phyloP scores from a whole-genome alignment of 92 coral and sea anemone genomes.

The Pocillopora meandrina region DNA sequence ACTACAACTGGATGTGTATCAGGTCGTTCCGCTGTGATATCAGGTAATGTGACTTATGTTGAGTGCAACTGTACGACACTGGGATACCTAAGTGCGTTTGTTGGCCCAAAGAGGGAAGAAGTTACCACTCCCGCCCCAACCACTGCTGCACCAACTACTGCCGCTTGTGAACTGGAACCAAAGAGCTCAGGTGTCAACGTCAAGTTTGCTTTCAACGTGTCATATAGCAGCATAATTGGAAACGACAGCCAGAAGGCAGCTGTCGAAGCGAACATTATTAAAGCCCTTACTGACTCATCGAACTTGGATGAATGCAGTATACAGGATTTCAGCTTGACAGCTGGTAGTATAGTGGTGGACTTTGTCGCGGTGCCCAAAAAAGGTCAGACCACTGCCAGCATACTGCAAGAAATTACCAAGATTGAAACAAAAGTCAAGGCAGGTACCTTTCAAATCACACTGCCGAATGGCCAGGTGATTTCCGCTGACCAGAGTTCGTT shows the following conservation, averaged over 20 bases:
- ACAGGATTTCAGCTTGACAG: conserved; percentile 32
- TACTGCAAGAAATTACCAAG: conserved; percentile 7
- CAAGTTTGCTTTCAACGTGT: background rate
- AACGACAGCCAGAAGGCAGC: conserved; percentile 17
- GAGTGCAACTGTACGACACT: conserved; percentile 64
- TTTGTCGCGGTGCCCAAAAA: conserved; percentile 46
- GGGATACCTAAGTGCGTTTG: conserved; percentile 59
- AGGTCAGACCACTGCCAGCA: conserved; percentile 34
- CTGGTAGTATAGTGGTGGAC: conserved; percentile 68
- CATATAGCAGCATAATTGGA: background rate
- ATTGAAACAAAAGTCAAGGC: conserved; percentile 50
- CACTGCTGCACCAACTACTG: conserved; percentile 1
- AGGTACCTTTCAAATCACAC: conserved; percentile 48
- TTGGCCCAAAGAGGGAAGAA: conserved; percentile 36
- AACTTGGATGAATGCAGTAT: conserved; percentile 46
- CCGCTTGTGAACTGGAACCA: conserved; percentile 6
- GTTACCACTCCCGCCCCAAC: conserved; percentile 24
- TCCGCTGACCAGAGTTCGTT: conserved; percentile 66
- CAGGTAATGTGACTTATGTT: conserved; percentile 49
- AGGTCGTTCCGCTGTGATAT: conserved; percentile 20
- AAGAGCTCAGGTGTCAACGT: background rate
- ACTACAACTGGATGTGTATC: conserved; percentile 53
- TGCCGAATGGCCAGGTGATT: conserved; percentile 49
- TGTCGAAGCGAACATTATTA: conserved; percentile 22
- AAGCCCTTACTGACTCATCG: conserved; percentile 22